Evolutionary conservation across 2,797 vertebrate genomes (phyloP).

Genomic region (Leontocebus nigricollis): DNA sequence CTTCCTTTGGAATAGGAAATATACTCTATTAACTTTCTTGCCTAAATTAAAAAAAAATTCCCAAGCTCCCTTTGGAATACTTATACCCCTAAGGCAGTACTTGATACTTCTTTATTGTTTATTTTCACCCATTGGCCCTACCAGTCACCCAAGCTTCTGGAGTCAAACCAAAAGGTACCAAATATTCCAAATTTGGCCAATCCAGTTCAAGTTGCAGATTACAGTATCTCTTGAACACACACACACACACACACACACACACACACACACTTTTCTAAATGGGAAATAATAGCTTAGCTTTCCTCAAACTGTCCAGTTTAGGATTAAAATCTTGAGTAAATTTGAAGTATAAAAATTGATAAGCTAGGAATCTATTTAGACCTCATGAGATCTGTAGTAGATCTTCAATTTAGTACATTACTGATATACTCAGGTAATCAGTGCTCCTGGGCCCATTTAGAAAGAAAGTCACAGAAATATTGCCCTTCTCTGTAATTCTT

Average conservation of each 20-base stretch:
- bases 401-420: neutral
- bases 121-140: neutral
- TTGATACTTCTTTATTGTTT: neutral
- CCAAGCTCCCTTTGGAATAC: neutral
- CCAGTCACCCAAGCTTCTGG: neutral
- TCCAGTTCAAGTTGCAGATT: neutral
- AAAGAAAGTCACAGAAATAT: neutral
- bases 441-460: neutral
- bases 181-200: neutral
- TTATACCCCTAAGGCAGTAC: neutral
- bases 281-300: neutral
- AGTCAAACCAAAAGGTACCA: neutral
- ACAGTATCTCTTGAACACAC: neutral
- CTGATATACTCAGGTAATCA: neutral
- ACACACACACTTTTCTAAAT: neutral
- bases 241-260: neutral
- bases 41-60: neutral
- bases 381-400: neutral
- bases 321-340: neutral
- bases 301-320: neutral
- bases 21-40: neutral
- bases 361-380: neutral
- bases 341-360: neutral
- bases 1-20: constrained; percentile 4
- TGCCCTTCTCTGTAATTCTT: neutral